Percentiles rank a stretch among this genome's conserved stretches.
These are phyloP conservation scores for Onychomys torridus DNA, from an alignment of 2,797 vertebrate species.

Conservation along the genomic window DNA sequence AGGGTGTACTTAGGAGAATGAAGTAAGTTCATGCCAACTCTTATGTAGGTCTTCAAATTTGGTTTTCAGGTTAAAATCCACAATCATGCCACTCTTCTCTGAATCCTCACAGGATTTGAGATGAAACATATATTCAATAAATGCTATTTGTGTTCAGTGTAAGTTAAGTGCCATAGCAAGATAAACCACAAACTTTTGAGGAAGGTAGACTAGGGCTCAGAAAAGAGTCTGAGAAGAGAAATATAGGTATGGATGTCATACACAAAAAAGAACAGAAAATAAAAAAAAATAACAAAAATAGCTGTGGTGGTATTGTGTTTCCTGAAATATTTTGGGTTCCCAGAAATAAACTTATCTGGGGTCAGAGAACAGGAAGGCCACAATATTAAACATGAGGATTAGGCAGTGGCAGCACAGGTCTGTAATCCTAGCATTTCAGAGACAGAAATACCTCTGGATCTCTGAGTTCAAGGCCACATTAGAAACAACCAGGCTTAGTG, in stretches of 20 bases:
- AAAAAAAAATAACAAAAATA: not conserved
- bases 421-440: no score
- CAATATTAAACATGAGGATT: no score
- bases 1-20: not conserved
- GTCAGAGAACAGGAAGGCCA: no score
- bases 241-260: not conserved
- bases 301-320: no score
- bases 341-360: no score
- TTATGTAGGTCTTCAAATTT: not conserved
- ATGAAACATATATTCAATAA: not conserved
- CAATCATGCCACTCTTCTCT: not conserved
- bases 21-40: not conserved
- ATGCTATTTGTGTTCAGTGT: not conserved
- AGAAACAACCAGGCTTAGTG: no score
- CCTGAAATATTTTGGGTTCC: no score
- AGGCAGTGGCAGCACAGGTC: no score
- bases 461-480: no score
- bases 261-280: not conserved
- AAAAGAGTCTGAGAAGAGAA: not conserved
- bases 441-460: no score
- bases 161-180: not conserved
- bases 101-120: not conserved
- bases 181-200: not conserved
- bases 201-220: not conserved
- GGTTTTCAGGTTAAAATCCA: conserved; percentile 24